Percentiles rank a stretch among this genome's conserved stretches.
Conservation (phyloP, 2,113 vertebrate species). For the Sceloporus tristichus region DNA sequence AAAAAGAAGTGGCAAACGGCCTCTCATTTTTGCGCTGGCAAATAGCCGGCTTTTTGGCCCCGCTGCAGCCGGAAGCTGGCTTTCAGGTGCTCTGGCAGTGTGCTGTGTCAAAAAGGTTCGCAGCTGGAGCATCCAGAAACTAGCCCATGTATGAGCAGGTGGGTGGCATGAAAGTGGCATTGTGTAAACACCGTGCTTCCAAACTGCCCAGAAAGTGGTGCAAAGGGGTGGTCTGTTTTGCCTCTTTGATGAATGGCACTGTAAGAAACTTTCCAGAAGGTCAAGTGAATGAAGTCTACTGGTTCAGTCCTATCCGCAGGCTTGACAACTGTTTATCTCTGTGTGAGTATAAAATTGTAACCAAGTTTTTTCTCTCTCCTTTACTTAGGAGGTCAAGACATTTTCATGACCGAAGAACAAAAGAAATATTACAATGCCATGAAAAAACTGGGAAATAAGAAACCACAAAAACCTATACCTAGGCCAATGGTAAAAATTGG, state of each 20-base stretch:
- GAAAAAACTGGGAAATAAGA: conserved; percentile 87
- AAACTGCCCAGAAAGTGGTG: too few relatives aligned
- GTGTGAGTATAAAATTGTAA: conserved; percentile 64
- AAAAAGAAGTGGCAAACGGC: too few relatives aligned
- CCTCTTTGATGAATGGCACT: background rate
- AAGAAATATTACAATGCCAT: conserved; percentile 89
- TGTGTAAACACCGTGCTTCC: too few relatives aligned
- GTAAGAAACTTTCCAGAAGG: background rate
- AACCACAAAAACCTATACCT: conserved; percentile 87
- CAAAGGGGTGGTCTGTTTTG: too few relatives aligned
- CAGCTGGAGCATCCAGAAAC: too few relatives aligned
- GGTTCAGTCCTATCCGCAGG: background rate
- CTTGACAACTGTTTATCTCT: background rate
- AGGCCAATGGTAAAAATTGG: conserved; percentile 77
- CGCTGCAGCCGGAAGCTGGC: too few relatives aligned
- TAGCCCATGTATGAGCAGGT: too few relatives aligned
- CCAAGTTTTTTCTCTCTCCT: conserved; percentile 71
- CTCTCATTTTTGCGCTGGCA: too few relatives aligned
- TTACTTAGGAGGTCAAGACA: conserved; percentile 89
- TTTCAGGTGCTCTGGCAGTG: too few relatives aligned
- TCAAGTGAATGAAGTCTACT: background rate
- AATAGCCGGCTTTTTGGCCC: too few relatives aligned
- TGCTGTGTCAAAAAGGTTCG: too few relatives aligned
- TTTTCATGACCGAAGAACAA: conserved; percentile 89
- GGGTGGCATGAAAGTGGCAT: too few relatives aligned